Percentiles rank a stretch among this genome's conserved stretches.
Evolutionary conservation across 2,797 vertebrate genomes (phyloP).

Genomic region (Falco biarmicus): DNA sequence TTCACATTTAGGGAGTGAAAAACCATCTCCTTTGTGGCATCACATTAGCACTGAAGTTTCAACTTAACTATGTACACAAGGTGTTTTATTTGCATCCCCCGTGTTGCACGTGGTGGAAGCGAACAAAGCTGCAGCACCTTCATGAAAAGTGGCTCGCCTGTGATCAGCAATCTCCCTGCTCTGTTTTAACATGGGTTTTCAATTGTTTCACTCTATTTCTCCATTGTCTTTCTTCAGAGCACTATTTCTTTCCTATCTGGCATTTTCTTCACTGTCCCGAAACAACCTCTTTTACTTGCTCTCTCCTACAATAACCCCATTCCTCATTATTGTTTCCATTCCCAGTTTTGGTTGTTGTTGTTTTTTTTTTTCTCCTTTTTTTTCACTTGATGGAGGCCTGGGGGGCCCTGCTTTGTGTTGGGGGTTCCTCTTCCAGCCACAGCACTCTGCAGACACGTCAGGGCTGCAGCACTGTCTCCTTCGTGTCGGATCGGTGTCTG

Average conservation of each 20-base stretch:
- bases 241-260: constrained; percentile 49
- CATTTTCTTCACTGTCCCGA: constrained; percentile 47
- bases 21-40: fast-evolving
- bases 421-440: background rate
- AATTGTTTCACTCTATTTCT: background rate
- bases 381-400: background rate
- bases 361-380: background rate
- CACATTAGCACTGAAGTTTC: fast-evolving
- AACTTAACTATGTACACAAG: fast-evolving
- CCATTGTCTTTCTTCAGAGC: constrained; percentile 37
- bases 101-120: background rate
- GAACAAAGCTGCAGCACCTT: background rate
- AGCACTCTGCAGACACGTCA: fast-evolving
- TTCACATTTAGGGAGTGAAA: background rate
- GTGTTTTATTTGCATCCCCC: background rate
- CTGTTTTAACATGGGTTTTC: background rate
- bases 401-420: background rate
- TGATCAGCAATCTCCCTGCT: background rate
- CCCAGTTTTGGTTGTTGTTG: background rate
- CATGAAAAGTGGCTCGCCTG: background rate
- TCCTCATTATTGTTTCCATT: constrained; percentile 57
- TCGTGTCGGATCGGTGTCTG: fast-evolving
- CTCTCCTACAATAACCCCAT: constrained; percentile 50
- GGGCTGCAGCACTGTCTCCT: background rate
- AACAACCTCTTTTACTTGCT: constrained; percentile 36